Evolutionary conservation across 2,888 invertebrate genomes (phyloP), one percentile per base, ranked within the genome.

Genomic region (Sicus ferrugineus): DNA sequence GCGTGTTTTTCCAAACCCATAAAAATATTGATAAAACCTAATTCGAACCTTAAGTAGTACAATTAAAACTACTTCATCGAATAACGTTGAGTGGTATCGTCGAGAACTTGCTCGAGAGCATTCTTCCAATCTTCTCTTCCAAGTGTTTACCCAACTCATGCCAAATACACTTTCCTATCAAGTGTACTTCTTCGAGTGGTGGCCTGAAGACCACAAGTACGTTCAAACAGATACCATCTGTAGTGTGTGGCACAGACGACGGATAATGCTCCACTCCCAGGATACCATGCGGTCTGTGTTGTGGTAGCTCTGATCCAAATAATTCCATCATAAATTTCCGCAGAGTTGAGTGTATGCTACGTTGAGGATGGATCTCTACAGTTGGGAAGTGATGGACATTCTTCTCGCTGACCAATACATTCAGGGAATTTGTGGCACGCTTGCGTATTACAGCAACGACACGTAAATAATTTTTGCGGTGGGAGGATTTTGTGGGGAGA

Each of bases 91-190:
- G 86, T 71, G 92, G 91, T 78, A 96, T 88, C 38, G 93, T 92
- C 80, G 93, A 91, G 84, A 94, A 91, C 81, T 92, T 92, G 70
- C 88, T 87, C 61, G 90, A 89, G 72, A 94, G 88, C 75, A 92
- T 88, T 23, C 88, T 85, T 16, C 92, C 86, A 65, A 96, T 83
- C 74, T 87, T 87, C 31, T 84, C 82, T 71, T 91, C 90, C 64
- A 93, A 92, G 42, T 93, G 84, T 54, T 90, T 89, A 31, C 91
- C 88, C 54, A 94, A 85, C 85, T 95, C 94, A 77, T 94, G 92
- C 96, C 96, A 96, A 16, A 92, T 91, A 86, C 94, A 96, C 85
- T 95, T 95, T 69, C 94, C 94, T 79, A 93, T 93, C 4, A 95
- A 89, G 11, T 92, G 90, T 0, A 95, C 93, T 80, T 95, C 94